A percentile compares a stretch with the other conserved stretches of the same genome.
Evolutionary conservation across 2,797 vertebrate species (phyloP).

Genomic region (Lithobates pipiens): DNA sequence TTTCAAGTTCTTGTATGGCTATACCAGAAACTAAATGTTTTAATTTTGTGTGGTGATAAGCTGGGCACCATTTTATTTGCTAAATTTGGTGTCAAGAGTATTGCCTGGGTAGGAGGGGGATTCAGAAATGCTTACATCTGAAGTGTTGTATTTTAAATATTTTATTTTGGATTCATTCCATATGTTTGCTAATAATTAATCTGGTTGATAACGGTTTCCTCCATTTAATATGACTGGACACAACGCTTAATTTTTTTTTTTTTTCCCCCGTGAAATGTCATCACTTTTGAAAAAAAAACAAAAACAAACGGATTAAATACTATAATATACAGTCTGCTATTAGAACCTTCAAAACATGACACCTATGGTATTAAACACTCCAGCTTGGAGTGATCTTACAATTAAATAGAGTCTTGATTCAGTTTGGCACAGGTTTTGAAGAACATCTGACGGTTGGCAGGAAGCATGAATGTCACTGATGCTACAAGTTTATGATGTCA

Average conservation of each 20-base stretch:
- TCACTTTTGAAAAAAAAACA: slow-evolving; percentile 53
- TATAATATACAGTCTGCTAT: slow-evolving; percentile 52
- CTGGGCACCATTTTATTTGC: background rate
- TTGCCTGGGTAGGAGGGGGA: slow-evolving; percentile 30
- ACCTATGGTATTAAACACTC: slow-evolving; percentile 51
- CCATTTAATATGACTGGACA: slow-evolving; percentile 9
- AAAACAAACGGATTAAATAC: slow-evolving; percentile 66
- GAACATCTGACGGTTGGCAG: slow-evolving; percentile 64
- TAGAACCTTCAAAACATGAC: slow-evolving; percentile 46
- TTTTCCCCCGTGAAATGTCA: slow-evolving; percentile 25
- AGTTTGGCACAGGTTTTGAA: slow-evolving; percentile 56
- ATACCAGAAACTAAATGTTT: background rate
- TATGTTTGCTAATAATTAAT: slow-evolving; percentile 29
- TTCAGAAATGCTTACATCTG: background rate
- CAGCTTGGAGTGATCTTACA: slow-evolving; percentile 44
- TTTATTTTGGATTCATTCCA: slow-evolving; percentile 70
- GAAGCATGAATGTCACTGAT: slow-evolving; percentile 65
- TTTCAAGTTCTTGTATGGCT: slow-evolving; percentile 70
- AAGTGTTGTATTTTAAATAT: slow-evolving; percentile 65
- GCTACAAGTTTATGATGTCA: slow-evolving; percentile 71
- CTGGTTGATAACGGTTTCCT: slow-evolving; percentile 11
- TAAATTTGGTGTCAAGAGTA: background rate
- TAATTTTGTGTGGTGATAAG: background rate
- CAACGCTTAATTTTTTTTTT: background rate
- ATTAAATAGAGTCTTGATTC: slow-evolving; percentile 43